Evolutionary conservation across 2,797 vertebrate genomes (phyloP).

Genomic region (Coccyzus lansbergi): DNA sequence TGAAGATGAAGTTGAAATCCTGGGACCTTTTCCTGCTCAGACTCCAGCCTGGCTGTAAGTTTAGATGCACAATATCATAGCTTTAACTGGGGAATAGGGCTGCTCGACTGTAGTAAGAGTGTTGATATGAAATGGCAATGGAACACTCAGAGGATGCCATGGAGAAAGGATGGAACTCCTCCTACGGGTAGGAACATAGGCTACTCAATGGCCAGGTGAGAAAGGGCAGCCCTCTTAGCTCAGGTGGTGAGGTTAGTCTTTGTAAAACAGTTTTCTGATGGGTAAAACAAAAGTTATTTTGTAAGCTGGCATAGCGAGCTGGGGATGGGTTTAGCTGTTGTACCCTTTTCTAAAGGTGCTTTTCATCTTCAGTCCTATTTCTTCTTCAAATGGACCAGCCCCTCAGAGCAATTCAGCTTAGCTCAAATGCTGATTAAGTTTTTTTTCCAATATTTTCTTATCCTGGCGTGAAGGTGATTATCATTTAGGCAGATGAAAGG

Average conservation of each 20-base stretch:
- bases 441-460: neutral
- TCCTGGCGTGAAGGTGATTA: neutral
- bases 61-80: neutral
- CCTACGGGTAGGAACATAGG: neutral
- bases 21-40: slow-evolving; percentile 90
- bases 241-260: neutral
- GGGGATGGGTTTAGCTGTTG: neutral
- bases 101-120: neutral
- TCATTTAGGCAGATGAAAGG: neutral
- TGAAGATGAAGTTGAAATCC: slow-evolving; percentile 90
- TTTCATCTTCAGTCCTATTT: slow-evolving; percentile 1
- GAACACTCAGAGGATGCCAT: neutral
- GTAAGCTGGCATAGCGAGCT: neutral
- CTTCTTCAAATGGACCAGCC: neutral
- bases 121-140: rapidly evolving
- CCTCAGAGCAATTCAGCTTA: neutral
- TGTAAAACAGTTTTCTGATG: neutral
- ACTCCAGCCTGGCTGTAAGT: slow-evolving; percentile 91
- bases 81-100: neutral
- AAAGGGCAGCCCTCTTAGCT: neutral
- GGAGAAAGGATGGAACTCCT: neutral
- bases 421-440: neutral
- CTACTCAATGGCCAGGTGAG: neutral
- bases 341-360: neutral
- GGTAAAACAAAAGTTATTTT: neutral